Percentiles rank a stretch among this genome's conserved stretches.
Conservation (phyloP, 2,113 vertebrate genomes). For the Amphiprion percula region DNA sequence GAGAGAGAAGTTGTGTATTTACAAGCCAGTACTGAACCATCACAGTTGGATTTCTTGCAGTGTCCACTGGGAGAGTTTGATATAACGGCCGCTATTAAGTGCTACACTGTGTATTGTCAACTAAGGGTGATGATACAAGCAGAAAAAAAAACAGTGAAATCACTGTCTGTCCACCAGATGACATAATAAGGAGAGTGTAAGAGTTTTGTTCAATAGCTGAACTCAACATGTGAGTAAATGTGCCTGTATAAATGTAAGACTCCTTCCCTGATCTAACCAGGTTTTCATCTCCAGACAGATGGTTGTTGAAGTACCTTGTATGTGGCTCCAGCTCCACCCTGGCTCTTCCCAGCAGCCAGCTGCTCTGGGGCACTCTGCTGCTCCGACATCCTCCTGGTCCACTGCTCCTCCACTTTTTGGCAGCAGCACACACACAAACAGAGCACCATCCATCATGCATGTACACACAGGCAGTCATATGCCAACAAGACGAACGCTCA, state of each 20-base stretch:
- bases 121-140: too few species aligned
- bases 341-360: constrained; percentile 88
- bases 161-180: not conserved
- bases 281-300: not conserved
- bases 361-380: constrained; percentile 89
- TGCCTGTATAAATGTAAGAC: not conserved
- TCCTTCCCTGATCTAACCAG: not conserved
- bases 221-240: not conserved
- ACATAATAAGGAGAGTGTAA: not conserved
- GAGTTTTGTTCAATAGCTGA: not conserved
- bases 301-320: constrained; percentile 87
- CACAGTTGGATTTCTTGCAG: too few species aligned
- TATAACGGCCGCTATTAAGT: too few species aligned
- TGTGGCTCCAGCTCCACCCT: constrained; percentile 83
- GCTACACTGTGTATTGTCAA: too few species aligned
- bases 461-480: not conserved
- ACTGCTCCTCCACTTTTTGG: constrained; percentile 66
- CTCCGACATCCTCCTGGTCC: constrained; percentile 87
- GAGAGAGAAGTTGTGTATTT: not conserved
- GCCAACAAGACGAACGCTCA: not conserved
- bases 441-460: constrained; percentile 35
- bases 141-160: not conserved
- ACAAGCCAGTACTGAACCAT: not conserved
- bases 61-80: not conserved
- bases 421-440: constrained; percentile 52